Conservation (phyloP, 2,113 vertebrate genomes). For the Scalopus aquaticus region DNA sequence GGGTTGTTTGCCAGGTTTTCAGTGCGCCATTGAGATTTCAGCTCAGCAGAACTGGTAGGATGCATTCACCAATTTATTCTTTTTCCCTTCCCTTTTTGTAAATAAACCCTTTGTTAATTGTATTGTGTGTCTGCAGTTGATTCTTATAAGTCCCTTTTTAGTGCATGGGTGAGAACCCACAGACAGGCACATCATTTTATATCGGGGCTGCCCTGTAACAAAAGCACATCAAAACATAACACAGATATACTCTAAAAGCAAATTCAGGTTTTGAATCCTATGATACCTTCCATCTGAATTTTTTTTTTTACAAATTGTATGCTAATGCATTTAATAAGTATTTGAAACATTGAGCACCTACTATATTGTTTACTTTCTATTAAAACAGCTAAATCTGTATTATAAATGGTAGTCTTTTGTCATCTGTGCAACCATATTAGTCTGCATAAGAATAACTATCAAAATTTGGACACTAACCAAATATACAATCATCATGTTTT, state of each 20-base stretch:
- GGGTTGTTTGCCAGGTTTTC: too few relatives aligned
- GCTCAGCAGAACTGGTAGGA: too few relatives aligned
- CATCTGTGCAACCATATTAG: not conserved
- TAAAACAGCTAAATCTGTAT: not conserved
- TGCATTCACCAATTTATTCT: too few relatives aligned
- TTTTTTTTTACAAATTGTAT: not conserved
- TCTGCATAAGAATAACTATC: not conserved
- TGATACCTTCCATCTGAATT: not conserved
- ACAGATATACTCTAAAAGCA: not conserved
- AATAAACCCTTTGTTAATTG: too few relatives aligned
- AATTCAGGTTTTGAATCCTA: not conserved
- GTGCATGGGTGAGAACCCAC: too few relatives aligned
- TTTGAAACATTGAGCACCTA: constrained; percentile 5
- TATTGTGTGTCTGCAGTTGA: too few relatives aligned
- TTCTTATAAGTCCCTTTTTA: too few relatives aligned
- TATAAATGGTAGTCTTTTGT: not conserved
- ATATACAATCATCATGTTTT: not conserved
- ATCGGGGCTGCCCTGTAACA: too few relatives aligned
- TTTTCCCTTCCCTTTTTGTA: too few relatives aligned
- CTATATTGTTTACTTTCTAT: not conserved
- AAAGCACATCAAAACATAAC: not conserved
- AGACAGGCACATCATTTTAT: too few relatives aligned
- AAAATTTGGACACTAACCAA: not conserved
- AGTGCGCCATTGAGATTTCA: too few relatives aligned
- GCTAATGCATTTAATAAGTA: not conserved